Conservation (phyloP, 2,113 vertebrate species). For the Ctenodactylus gundi region DNA sequence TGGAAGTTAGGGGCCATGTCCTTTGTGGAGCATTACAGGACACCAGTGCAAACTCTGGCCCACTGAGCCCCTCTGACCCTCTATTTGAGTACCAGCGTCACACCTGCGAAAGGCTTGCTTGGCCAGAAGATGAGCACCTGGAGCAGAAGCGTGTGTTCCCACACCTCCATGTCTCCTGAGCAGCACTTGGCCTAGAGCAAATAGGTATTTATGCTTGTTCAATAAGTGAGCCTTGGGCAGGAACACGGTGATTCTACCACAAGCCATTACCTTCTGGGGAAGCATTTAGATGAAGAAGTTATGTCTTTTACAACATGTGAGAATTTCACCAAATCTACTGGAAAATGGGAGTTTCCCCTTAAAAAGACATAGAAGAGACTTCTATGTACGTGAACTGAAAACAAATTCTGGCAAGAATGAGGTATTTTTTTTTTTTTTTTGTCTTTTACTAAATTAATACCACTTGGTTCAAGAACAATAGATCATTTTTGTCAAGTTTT, state of each 20-base stretch:
- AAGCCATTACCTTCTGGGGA: background rate
- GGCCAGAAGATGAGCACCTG: too few relatives aligned
- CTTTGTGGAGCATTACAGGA: rapidly evolving
- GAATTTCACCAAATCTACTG: background rate
- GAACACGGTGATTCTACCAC: rapidly evolving
- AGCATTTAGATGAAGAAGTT: background rate
- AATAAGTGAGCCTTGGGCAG: background rate
- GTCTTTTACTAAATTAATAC: conserved; percentile 44
- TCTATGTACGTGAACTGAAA: conserved; percentile 39
- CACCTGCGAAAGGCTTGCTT: rapidly evolving
- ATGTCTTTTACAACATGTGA: background rate
- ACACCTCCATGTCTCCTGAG: rapidly evolving
- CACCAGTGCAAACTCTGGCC: rapidly evolving
- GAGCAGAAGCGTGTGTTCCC: rapidly evolving
- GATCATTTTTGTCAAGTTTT: background rate
- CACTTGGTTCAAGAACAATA: conserved; percentile 21
- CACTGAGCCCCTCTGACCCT: rapidly evolving
- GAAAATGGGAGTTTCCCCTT: background rate
- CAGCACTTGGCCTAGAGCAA: background rate
- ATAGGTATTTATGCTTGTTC: rapidly evolving
- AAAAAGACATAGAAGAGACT: background rate
- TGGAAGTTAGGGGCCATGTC: background rate
- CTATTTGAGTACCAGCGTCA: rapidly evolving
- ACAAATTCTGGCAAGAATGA: conserved; percentile 13
- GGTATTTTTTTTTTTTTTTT: background rate